A percentile compares a stretch with the other conserved stretches of the same genome.
Conservation (phyloP, 2,113 vertebrate genomes). For the Gasterosteus aculeatus region DNA sequence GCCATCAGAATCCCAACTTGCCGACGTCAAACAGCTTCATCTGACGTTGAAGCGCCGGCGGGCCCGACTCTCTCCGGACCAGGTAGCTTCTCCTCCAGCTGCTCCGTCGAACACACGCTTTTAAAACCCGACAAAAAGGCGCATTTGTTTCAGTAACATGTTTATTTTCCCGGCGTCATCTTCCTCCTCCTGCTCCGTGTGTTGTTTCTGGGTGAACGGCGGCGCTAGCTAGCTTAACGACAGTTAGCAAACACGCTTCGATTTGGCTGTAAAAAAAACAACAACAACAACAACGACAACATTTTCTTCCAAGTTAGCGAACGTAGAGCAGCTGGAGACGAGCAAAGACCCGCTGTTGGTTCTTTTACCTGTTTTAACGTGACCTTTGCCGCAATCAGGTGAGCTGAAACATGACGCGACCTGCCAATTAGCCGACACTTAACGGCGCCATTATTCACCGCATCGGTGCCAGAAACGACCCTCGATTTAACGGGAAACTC, state of each 20-base stretch:
- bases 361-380: not conserved
- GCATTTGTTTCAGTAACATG: not conserved
- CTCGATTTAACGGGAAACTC: not conserved
- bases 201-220: constrained; percentile 33
- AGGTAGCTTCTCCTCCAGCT: constrained; percentile 49
- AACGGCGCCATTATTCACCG: not conserved
- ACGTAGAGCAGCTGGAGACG: not conserved
- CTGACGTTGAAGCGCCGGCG: not conserved
- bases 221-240: constrained; percentile 47
- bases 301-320: not conserved
- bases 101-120: not conserved
- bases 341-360: not conserved
- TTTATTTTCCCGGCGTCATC: not conserved
- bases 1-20: constrained; percentile 17
- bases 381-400: not conserved
- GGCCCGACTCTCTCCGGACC: not conserved
- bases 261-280: not conserved
- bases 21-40: constrained; percentile 53
- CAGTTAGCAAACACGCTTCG: constrained; percentile 31
- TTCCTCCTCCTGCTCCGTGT: not conserved
- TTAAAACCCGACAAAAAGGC: rapidly evolving
- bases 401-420: too few species aligned
- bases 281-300: constrained; percentile 1
- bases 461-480: not conserved
- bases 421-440: not conserved